Percentiles rank a stretch among this genome's conserved stretches.
These are phyloP conservation scores for Diloba caeruleocephala DNA, from an alignment of 2,888 invertebrate genomes.

Conservation along the genomic window DNA sequence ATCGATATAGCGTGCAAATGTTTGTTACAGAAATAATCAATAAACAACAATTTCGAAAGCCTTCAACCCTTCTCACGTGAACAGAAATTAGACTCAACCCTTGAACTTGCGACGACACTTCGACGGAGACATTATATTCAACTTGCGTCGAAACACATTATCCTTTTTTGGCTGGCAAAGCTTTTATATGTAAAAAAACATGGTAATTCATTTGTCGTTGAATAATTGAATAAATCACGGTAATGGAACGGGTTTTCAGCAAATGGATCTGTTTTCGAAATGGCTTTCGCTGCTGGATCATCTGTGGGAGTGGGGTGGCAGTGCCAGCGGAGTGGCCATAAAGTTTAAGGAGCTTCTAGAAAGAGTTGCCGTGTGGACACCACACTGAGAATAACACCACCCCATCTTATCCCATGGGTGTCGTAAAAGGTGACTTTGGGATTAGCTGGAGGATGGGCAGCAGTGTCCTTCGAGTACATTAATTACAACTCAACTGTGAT, in stretches of 20 bases:
- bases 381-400: no score
- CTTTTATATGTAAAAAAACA: constrained; percentile 59
- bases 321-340: constrained; percentile 10
- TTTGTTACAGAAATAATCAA: background rate
- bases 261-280: constrained; percentile 76
- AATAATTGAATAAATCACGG: constrained; percentile 85
- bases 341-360: background rate
- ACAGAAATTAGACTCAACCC: constrained; percentile 5
- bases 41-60: background rate
- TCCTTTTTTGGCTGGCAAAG: constrained; percentile 39
- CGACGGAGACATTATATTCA: constrained; percentile 10
- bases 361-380: no score
- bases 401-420: no score
- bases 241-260: constrained; percentile 79
- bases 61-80: constrained; percentile 1
- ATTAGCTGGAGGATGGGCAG: no score
- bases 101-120: constrained; percentile 13
- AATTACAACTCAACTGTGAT: no score
- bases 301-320: constrained; percentile 17
- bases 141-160: constrained; percentile 26
- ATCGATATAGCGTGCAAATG: no score
- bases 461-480: no score
- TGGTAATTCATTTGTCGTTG: constrained; percentile 78
- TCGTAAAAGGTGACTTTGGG: no score
- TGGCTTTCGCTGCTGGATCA: constrained; percentile 59